A percentile compares a stretch with the other conserved stretches of the same genome.
These are phyloP conservation scores for Brachypterus glaber DNA, from an alignment of 2,888 invertebrate genomes.

Conservation along the genomic window DNA sequence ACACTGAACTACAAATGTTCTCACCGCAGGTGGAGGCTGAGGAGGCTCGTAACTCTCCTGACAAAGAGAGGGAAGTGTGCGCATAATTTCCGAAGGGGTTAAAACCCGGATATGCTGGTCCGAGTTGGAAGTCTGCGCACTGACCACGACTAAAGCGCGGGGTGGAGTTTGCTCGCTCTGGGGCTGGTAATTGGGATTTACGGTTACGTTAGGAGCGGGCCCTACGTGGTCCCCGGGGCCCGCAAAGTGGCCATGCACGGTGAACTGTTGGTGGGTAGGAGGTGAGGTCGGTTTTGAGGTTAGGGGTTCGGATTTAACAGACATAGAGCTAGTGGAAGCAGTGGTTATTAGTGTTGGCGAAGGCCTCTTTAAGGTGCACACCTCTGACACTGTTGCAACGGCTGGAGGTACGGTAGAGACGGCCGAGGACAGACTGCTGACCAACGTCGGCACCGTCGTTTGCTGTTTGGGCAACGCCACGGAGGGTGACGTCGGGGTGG, in stretches of 20 bases:
- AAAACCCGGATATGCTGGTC: conserved; percentile 83
- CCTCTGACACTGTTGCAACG: conserved; percentile 36
- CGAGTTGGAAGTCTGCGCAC: conserved; percentile 34
- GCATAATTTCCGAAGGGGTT: conserved; percentile 84
- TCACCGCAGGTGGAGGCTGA: conserved; percentile 40
- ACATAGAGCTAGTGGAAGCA: conserved; percentile 36
- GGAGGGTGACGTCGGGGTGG: conserved; percentile 23
- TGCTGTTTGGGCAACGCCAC: conserved; percentile 38
- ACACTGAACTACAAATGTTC: conserved; percentile 26
- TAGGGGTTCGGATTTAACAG: conserved; percentile 27
- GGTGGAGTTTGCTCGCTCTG: conserved; percentile 17
- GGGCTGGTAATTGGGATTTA: conserved; percentile 48
- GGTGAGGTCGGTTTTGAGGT: conserved; percentile 27
- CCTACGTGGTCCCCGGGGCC: conserved; percentile 46
- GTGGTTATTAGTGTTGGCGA: conserved; percentile 35
- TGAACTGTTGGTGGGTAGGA: conserved; percentile 39
- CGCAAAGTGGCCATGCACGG: conserved; percentile 40
- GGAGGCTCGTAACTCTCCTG: conserved; percentile 58
- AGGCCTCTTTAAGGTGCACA: conserved; percentile 36
- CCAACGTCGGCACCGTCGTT: conserved; percentile 18
- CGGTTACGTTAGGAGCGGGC: conserved; percentile 60
- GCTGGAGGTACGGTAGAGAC: conserved; percentile 16
- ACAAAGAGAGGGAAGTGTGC: conserved; percentile 77
- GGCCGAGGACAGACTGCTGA: conserved; percentile 17
- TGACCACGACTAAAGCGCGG: conserved; percentile 38